Evolutionary conservation across 2,797 vertebrate species (phyloP).

Genomic region (Parotocinclus haroldoi): DNA sequence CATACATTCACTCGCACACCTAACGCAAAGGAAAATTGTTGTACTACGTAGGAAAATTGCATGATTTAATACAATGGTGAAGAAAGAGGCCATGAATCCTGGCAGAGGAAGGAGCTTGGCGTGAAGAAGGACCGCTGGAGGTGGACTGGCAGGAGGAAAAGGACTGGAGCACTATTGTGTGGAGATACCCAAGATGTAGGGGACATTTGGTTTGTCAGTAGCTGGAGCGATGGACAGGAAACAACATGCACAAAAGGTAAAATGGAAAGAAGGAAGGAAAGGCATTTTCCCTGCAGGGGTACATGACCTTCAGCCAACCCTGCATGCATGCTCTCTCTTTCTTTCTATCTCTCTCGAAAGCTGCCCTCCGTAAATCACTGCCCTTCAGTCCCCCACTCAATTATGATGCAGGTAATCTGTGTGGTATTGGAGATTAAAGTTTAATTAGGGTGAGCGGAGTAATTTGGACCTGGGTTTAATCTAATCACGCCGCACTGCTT

Average conservation of each 20-base stretch:
- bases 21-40: slow-evolving; percentile 55
- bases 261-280: slow-evolving; percentile 29
- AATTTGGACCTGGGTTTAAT: slow-evolving; percentile 65
- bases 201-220: slow-evolving; percentile 53
- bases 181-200: slow-evolving; percentile 60
- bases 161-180: slow-evolving; percentile 35
- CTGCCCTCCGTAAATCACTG: slow-evolving; percentile 27
- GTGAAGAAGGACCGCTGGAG: neutral
- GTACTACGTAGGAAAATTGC: slow-evolving; percentile 24
- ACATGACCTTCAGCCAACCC: slow-evolving; percentile 51
- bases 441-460: slow-evolving; percentile 76
- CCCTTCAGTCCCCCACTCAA: slow-evolving; percentile 39
- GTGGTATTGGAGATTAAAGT: slow-evolving; percentile 77
- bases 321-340: slow-evolving; percentile 14
- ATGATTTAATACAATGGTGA: slow-evolving; percentile 24
- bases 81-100: slow-evolving; percentile 8
- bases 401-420: slow-evolving; percentile 67
- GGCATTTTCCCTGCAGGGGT: slow-evolving; percentile 43
- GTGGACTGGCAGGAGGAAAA: slow-evolving; percentile 12
- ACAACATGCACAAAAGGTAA: slow-evolving; percentile 26
- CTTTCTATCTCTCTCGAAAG: slow-evolving; percentile 22
- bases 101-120: neutral
- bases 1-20: slow-evolving; percentile 47
- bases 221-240: slow-evolving; percentile 44
- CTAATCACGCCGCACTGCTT: slow-evolving; percentile 43